phyloP scores from a whole-genome alignment of 2,113 vertebrate genomes.

The Gymnorhina tibicen region DNA sequence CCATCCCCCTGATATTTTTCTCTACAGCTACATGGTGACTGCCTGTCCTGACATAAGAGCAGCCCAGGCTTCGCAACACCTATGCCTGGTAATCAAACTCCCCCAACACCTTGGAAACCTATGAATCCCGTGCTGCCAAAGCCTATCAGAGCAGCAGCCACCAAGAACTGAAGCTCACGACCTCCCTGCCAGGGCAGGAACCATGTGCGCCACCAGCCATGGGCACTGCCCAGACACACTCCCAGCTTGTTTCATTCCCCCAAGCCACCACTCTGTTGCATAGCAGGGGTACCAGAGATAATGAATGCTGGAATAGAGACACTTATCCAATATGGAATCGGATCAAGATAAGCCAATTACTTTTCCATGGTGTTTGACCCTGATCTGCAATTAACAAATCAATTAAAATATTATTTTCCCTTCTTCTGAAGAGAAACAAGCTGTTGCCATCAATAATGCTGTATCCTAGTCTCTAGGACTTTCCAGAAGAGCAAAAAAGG shows the following conservation, averaged over 20 bases:
- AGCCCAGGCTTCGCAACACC: not conserved
- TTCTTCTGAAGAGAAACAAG: not conserved
- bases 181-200: not conserved
- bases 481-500: not conserved
- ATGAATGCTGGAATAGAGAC: not conserved
- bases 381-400: not conserved
- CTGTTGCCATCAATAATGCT: not conserved
- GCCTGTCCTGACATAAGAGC: not conserved
- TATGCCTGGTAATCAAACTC: not conserved
- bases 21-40: not conserved
- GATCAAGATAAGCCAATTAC: not conserved
- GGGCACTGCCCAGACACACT: not conserved
- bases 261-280: not conserved
- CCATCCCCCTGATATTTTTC: not conserved
- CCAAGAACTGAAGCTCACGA: not conserved
- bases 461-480: not conserved
- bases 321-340: not conserved
- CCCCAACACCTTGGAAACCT: not conserved
- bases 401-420: not conserved
- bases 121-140: not conserved
- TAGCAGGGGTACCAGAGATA: not conserved
- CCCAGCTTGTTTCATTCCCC: not conserved
- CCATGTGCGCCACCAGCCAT: not conserved
- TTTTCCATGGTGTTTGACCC: not conserved
- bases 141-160: not conserved